A percentile compares a stretch with the other conserved stretches of the same genome.
phyloP scores from a whole-genome alignment of 2,797 vertebrate species.

The Sandelia bainsii region DNA sequence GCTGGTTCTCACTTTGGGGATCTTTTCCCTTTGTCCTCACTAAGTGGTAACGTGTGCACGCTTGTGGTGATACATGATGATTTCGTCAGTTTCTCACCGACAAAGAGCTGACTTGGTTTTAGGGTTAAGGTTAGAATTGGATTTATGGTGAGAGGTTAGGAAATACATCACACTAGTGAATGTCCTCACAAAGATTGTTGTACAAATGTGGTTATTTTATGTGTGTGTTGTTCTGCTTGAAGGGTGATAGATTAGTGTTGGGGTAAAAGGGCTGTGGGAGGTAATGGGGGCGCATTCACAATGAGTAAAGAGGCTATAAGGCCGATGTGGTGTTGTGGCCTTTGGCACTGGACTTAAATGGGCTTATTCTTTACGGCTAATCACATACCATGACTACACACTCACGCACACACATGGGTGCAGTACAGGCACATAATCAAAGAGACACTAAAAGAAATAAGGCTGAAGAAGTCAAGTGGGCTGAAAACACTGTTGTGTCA shows the following conservation, averaged over 20 bases:
- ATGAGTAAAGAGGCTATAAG: constrained; percentile 30
- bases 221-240: neutral
- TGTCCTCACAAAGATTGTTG: too few relatives aligned
- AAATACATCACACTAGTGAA: too few relatives aligned
- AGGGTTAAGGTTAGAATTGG: too few relatives aligned
- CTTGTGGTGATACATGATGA: too few relatives aligned
- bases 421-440: neutral
- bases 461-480: neutral
- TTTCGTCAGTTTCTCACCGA: too few relatives aligned
- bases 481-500: neutral
- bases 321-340: constrained; percentile 32
- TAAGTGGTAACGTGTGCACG: too few relatives aligned
- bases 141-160: too few relatives aligned
- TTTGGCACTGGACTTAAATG: constrained; percentile 35
- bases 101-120: too few relatives aligned
- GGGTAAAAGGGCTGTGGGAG: constrained; percentile 3
- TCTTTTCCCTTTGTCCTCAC: too few relatives aligned
- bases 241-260: constrained; percentile 12
- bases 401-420: neutral
- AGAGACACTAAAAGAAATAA: constrained; percentile 2
- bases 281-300: constrained; percentile 11
- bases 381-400: neutral
- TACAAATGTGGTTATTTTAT: too few relatives aligned
- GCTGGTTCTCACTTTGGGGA: too few relatives aligned
- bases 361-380: constrained; percentile 27